Evolutionary conservation across 2,113 vertebrate genomes (phyloP).

Genomic region (Pagrus major): DNA sequence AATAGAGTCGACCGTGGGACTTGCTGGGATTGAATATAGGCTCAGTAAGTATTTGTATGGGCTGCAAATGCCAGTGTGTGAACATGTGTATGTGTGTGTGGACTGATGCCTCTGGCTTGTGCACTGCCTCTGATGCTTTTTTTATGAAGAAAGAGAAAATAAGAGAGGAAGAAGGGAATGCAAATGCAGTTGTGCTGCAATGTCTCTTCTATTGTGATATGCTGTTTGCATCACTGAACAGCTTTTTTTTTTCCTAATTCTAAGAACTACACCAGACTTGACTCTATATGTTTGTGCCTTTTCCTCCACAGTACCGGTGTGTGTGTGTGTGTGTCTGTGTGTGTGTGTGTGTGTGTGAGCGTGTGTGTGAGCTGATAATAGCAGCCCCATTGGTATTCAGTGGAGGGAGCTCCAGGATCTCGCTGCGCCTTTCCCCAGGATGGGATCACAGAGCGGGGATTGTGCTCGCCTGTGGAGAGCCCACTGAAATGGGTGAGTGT

Average conservation of each 20-base stretch:
- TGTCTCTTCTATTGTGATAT: slow-evolving; percentile 44
- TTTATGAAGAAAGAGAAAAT: slow-evolving; percentile 50
- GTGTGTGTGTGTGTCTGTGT: slow-evolving; percentile 58
- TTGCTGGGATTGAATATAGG: slow-evolving; percentile 56
- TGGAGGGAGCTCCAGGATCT: slow-evolving; percentile 81
- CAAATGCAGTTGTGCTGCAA: slow-evolving; percentile 62
- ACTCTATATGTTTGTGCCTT: slow-evolving; percentile 68
- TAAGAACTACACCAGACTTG: slow-evolving; percentile 71
- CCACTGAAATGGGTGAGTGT: slow-evolving; percentile 82
- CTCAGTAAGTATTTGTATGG: slow-evolving; percentile 71
- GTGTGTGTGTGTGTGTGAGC: slow-evolving; percentile 51
- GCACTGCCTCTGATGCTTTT: slow-evolving; percentile 60
- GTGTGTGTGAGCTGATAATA: slow-evolving; percentile 76
- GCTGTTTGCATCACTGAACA: slow-evolving; percentile 32
- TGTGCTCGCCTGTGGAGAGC: slow-evolving; percentile 84
- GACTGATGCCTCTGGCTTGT: slow-evolving; percentile 46
- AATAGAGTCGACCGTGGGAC: slow-evolving; percentile 64
- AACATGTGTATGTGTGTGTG: slow-evolving; percentile 29
- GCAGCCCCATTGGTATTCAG: slow-evolving; percentile 87
- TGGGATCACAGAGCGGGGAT: slow-evolving; percentile 87
- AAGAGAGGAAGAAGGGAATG: slow-evolving; percentile 45
- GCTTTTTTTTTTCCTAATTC: slow-evolving; percentile 34
- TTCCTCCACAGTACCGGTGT: slow-evolving; percentile 71
- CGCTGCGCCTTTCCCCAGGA: slow-evolving; percentile 84
- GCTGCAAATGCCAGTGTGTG: slow-evolving; percentile 41